Base-by-base conservation (phyloP, 2,888 invertebrate species). In the Nymphalis c-album region DNA sequence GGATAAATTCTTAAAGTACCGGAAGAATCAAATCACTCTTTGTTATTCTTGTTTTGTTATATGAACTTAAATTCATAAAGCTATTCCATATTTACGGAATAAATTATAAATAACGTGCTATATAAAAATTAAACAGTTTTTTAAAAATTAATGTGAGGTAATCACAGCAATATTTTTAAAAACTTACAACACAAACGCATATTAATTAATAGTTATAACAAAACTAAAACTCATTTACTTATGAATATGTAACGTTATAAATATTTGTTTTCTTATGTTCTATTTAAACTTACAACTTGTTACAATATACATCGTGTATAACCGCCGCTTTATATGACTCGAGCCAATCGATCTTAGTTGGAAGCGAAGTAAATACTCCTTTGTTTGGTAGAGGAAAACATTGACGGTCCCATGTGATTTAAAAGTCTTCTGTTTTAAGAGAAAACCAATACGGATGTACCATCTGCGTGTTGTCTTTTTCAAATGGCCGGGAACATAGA, bases 401-500 rank as follows among this genome's bases (percentile, higher is more conserved):
- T 90, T 83, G 90, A 89, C 85, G 85, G 85, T 88, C 87, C 70
- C 87, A 77, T 82, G 87, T 84, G 90, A 89, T 89, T 90, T 87
- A 87, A 89, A 90, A 86, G 85, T 87, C 84, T 88, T 84, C 84
- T 86, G 86, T 91, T 92, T 90, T 89, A 88, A 90, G 85, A 90
- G 90, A 89, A 91, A 90, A 84, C 85, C 83, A 88, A 91, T 88
- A 90, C 88, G 86, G 87, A 86, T 83, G 87, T 83, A 83, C 85
- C 90, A 87, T 90, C 83, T 88, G 88, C 80, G 82, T 86, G 89
- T 87, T 90, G 87, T 91, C 89, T 88, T 85, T 85, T 86, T 85
- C 83, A 86, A 89, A 90, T 87, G 84, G 87, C 78, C 83, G 83
- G 80, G 84, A 85, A 82, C 80, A 80, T 77, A 79, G 71, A 72